phyloP scores from a whole-genome alignment of 2,888 invertebrate genomes.

The Pseudococcus viburni region DNA sequence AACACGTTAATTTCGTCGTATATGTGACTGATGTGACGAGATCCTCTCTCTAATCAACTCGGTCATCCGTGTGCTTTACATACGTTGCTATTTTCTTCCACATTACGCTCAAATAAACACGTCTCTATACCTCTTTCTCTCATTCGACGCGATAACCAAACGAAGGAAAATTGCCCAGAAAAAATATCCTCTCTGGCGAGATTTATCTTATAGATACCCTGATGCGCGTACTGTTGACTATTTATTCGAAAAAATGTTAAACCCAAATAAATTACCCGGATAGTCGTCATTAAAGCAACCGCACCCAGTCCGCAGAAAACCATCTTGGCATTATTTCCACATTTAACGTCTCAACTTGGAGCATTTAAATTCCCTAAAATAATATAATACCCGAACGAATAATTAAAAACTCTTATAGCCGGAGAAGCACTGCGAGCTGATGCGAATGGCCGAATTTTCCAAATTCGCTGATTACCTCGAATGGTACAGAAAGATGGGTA shows the following conservation, averaged over 20 bases:
- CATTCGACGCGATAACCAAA: background rate
- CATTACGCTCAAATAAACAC: background rate
- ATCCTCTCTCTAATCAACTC: conserved; percentile 9
- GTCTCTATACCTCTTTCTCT: background rate
- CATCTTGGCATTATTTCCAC: conserved; percentile 53
- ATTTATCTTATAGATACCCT: background rate
- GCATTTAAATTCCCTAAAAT: conserved; percentile 30
- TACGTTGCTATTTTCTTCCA: conserved; percentile 4
- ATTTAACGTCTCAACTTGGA: conserved; percentile 27
- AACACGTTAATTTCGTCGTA: background rate
- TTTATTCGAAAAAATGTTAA: conserved; percentile 52
- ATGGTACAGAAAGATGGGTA: too few species aligned
- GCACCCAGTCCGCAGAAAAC: conserved; percentile 36
- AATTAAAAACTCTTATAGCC: conserved; percentile 3
- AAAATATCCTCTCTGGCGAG: background rate
- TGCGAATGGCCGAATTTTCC: background rate
- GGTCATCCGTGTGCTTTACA: background rate
- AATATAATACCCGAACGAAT: conserved; percentile 15
- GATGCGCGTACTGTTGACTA: background rate
- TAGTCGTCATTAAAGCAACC: conserved; percentile 51
- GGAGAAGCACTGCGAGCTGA: background rate
- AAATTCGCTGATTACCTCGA: background rate
- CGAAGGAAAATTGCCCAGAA: background rate
- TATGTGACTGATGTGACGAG: background rate
- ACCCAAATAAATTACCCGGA: conserved; percentile 40